phyloP scores from a whole-genome alignment of 2,888 invertebrate genomes.

The Apodemia mormo region DNA sequence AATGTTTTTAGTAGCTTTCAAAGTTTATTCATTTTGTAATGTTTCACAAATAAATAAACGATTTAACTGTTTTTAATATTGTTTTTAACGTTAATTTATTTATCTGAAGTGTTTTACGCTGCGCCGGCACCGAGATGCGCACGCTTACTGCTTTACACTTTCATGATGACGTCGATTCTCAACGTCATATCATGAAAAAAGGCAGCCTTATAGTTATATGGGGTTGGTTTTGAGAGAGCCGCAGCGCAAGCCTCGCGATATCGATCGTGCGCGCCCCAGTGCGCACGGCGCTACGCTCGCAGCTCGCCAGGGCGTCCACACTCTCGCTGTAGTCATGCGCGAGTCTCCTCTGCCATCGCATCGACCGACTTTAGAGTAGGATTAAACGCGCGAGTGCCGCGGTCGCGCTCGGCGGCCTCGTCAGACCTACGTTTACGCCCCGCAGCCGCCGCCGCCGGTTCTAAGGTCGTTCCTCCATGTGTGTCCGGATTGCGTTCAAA shows the following conservation, averaged over 20 bases:
- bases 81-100: neutral
- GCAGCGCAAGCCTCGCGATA: conserved; percentile 56
- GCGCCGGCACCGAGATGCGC: conserved; percentile 40
- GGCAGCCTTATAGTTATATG: conserved; percentile 49
- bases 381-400: conserved; percentile 72
- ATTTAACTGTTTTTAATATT: neutral
- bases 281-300: conserved; percentile 44
- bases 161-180: conserved; percentile 57
- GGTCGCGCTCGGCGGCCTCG: conserved; percentile 63
- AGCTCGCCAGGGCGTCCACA: conserved; percentile 51
- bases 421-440: conserved; percentile 49
- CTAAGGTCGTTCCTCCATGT: conserved; percentile 52
- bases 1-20: too few species aligned
- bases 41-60: neutral
- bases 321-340: conserved; percentile 64
- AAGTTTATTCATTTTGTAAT: neutral
- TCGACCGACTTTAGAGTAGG: conserved; percentile 57
- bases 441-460: conserved; percentile 56
- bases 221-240: conserved; percentile 47
- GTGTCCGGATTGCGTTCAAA: conserved; percentile 46
- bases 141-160: conserved; percentile 37
- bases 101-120: conserved; percentile 19
- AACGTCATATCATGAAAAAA: conserved; percentile 64
- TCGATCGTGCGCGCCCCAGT: conserved; percentile 52
- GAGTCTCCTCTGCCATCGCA: conserved; percentile 57